Evolutionary conservation across 2,888 invertebrate genomes (phyloP).

Genomic region (Hydrotaea diabolus): DNA sequence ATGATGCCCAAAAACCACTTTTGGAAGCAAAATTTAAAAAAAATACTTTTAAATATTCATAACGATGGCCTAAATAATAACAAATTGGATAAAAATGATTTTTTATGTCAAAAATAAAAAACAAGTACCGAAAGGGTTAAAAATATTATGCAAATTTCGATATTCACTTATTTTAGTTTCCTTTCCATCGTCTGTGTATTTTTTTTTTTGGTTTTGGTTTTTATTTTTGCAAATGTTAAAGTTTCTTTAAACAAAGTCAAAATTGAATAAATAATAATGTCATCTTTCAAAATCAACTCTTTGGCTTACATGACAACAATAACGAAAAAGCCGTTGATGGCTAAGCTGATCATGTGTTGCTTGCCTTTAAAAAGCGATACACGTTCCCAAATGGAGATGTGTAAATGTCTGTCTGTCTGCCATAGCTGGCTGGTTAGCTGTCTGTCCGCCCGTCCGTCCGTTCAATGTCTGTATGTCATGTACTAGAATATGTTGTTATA

Average conservation of each 20-base stretch:
- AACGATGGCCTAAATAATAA: no score
- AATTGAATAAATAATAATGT: slow-evolving; percentile 28
- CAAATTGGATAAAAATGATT: no score
- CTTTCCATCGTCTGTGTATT: neutral
- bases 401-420: neutral
- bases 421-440: slow-evolving; percentile 29
- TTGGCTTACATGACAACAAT: neutral
- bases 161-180: slow-evolving; percentile 17
- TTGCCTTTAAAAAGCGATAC: neutral
- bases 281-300: slow-evolving; percentile 31
- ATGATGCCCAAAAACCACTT: no score
- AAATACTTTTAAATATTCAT: no score
- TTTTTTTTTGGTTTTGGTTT: neutral
- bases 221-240: slow-evolving; percentile 23
- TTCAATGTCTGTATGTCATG: slow-evolving; percentile 53
- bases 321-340: slow-evolving; percentile 1
- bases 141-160: slow-evolving; percentile 35
- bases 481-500: slow-evolving; percentile 53
- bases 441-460: slow-evolving; percentile 1
- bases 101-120: no score
- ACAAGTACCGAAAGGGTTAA: no score
- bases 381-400: neutral
- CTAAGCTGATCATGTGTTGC: neutral
- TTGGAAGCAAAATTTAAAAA: no score
- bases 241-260: slow-evolving; percentile 13